phyloP scores from a whole-genome alignment of 2,888 invertebrate species.

The Dioctria rufipes region DNA sequence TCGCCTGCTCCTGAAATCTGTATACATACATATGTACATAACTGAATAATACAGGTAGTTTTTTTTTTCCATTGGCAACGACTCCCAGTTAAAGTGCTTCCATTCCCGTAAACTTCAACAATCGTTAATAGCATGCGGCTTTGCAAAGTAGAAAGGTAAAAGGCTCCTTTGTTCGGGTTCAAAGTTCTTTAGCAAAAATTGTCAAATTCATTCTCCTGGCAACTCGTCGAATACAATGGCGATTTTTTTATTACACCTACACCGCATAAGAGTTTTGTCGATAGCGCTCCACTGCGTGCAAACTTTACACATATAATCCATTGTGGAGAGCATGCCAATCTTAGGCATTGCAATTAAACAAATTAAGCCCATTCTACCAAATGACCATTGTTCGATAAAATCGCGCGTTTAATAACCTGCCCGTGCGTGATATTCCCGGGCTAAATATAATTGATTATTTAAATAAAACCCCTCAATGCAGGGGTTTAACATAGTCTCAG shows the following conservation, averaged over 20 bases:
- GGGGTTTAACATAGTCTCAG: too few relatives aligned
- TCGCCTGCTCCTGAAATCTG: too few relatives aligned
- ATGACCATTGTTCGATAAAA: constrained; percentile 2
- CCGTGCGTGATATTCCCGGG: neutral
- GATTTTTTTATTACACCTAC: neutral
- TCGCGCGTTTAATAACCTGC: neutral
- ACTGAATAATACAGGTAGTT: too few relatives aligned
- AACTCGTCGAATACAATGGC: neutral
- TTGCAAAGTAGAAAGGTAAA: constrained; percentile 1
- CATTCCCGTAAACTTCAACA: neutral
- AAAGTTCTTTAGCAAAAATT: constrained; percentile 37
- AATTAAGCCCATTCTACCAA: constrained; percentile 25
- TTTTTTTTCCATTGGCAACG: too few relatives aligned
- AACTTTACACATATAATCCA: constrained; percentile 9
- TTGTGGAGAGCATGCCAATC: constrained; percentile 1
- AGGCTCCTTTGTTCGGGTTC: constrained; percentile 19
- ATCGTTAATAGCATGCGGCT: neutral
- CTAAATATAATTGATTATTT: neutral
- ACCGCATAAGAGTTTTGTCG: neutral
- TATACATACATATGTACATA: too few relatives aligned
- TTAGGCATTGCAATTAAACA: constrained; percentile 21
- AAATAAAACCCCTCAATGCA: too few relatives aligned
- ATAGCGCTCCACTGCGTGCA: neutral
- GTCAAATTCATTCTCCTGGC: constrained; percentile 40
- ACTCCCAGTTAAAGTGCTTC: too few relatives aligned